Evolutionary conservation across 2,113 vertebrate species (phyloP), one percentile per base, ranked within the genome.

Genomic region (Onychostoma macrolepis): DNA sequence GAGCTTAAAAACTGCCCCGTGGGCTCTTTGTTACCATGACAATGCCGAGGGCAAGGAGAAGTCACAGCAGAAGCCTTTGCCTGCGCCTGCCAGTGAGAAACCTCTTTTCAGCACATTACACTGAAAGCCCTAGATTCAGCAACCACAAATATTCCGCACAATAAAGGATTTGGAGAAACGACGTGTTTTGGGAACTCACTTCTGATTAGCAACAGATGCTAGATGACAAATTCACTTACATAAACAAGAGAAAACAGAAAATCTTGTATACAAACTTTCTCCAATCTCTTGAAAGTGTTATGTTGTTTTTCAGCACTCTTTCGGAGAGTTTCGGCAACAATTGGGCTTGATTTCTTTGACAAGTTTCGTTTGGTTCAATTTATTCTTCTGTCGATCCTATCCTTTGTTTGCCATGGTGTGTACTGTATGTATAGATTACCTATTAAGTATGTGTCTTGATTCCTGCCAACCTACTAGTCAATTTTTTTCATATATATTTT

Each of bases 11-110:
- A 89, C n/a, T 84, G 48, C 88, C 65, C 84, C 88, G 83, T 86
- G 89, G 91, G 89, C 88, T 87, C 88, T 87, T 92, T 61, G 90
- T 94, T 92, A 93, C 87, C 91, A 91, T 92, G 90, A 91, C 92
- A 93, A 94, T 93, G 90, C 89, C 67, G 69, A 87, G 90, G 90
- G 89, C 86, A 91, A 88, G 50, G 82, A 67, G 11, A 85, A 92
- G 92, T 92, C 93, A 88, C 65, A 45, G n/a, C 53, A 1, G 90
- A 90, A 88, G 61, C 90, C 82, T 84, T 61, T 87, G 8, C 86
- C 88, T 91, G 88, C 30, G 87, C 82, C 76, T 67, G 45, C 88
- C 89, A 87, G 87, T 65, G 13, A 78, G 33, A 88, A 69, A 21
- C 11, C 72, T 74, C 82, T 58, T 84, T 87, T 85, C 84, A 87